Evolutionary conservation across 2,113 vertebrate genomes (phyloP).

Genomic region (Cichladusa arquata): DNA sequence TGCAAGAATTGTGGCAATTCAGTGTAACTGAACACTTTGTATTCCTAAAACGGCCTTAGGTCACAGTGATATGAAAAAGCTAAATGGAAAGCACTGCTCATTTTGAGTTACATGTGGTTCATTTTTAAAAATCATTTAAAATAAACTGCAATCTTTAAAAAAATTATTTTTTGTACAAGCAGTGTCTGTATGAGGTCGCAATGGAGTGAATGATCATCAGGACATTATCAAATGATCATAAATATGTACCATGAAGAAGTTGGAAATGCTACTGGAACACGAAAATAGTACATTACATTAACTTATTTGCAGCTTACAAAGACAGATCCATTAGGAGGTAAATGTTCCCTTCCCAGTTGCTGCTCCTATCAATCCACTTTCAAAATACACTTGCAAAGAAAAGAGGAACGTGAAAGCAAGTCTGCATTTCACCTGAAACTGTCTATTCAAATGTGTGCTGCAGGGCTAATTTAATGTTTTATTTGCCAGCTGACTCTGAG

Average conservation of each 20-base stretch:
- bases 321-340: not conserved
- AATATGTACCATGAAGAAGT: not conserved
- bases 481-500: not conserved
- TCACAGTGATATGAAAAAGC: not conserved
- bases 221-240: not conserved
- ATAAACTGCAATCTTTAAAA: not conserved
- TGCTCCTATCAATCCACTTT: not conserved
- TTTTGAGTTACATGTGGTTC: not conserved
- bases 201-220: not conserved
- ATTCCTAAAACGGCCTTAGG: not conserved
- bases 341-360: not conserved
- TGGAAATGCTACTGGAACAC: not conserved
- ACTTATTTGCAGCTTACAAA: not conserved
- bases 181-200: not conserved
- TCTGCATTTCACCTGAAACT: not conserved
- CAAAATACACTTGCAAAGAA: not conserved
- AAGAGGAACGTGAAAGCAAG: not conserved
- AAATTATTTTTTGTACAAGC: not conserved
- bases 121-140: not conserved
- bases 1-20: not conserved
- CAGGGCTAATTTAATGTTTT: not conserved
- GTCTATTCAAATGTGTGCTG: not conserved
- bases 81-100: not conserved
- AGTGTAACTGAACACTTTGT: not conserved
- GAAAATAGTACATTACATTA: not conserved